Evolutionary conservation across 2,888 invertebrate species (phyloP).

Genomic region (Globia sparganii): DNA sequence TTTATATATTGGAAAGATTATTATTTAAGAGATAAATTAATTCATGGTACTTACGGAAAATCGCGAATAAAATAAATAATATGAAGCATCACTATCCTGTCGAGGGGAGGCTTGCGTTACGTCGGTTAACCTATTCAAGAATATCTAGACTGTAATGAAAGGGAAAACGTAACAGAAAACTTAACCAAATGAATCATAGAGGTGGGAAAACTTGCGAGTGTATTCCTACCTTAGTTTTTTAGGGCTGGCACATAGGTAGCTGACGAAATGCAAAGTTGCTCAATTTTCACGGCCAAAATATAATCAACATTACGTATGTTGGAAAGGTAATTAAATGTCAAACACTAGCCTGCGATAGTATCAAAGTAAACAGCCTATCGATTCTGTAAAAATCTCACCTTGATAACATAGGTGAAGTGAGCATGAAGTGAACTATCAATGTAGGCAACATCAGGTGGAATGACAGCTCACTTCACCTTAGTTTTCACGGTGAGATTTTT

Average conservation of each 20-base stretch:
- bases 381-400: too few species aligned
- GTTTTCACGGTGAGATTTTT: too few species aligned
- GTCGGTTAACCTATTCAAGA: conserved; percentile 55
- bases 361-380: neutral
- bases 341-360: neutral
- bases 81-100: conserved; percentile 14
- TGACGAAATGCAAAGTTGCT: neutral
- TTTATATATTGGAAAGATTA: too few species aligned
- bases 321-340: neutral
- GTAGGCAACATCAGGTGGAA: too few species aligned
- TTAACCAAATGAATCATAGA: conserved; percentile 48
- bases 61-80: conserved; percentile 16
- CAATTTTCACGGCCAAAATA: too few species aligned
- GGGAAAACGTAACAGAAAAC: conserved; percentile 30
- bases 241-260: conserved; percentile 3
- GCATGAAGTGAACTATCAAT: too few species aligned
- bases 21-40: conserved; percentile 39
- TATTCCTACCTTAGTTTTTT: conserved; percentile 25
- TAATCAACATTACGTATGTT: neutral
- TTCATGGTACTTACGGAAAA: conserved; percentile 1
- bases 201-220: conserved; percentile 39
- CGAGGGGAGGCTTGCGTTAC: neutral
- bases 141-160: conserved; percentile 23
- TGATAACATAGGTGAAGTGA: too few species aligned
- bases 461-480: too few species aligned